phyloP scores from a whole-genome alignment of 1,140 invertebrate genomes.

The Hyphantria cunea region DNA sequence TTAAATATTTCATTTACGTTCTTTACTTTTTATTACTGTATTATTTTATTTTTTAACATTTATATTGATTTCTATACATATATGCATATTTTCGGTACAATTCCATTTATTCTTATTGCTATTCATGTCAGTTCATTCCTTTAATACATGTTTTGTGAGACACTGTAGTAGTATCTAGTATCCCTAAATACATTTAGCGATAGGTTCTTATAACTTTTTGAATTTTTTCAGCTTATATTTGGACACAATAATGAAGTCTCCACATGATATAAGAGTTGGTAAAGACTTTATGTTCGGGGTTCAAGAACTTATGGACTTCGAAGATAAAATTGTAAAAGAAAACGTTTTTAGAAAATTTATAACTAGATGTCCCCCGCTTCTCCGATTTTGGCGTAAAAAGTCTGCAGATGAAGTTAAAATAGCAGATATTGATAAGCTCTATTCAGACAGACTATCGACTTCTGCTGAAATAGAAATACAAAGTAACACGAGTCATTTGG shows the following conservation, averaged over 20 bases:
- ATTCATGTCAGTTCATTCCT: no score
- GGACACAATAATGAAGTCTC: constrained; percentile 62
- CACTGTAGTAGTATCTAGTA: no score
- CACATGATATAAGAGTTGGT: constrained; percentile 42
- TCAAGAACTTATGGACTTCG: constrained; percentile 37
- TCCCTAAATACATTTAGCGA: no score
- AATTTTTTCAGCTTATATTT: constrained; percentile 61
- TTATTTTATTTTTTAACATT: no score
- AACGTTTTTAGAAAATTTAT: constrained; percentile 29
- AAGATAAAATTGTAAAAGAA: constrained; percentile 17
- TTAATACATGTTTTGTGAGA: no score
- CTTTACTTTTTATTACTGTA: no score
- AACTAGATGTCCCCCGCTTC: constrained; percentile 25
- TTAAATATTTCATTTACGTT: constrained; percentile 1
- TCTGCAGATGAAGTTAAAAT: background rate
- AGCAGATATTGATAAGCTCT: background rate
- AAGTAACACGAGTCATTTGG: constrained; percentile 31
- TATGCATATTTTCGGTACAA: no score
- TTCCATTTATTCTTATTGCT: no score
- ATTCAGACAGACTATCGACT: constrained; percentile 42
- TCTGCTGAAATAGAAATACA: constrained; percentile 56
- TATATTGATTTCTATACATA: no score
- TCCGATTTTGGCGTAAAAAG: constrained; percentile 32
- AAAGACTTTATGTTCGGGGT: constrained; percentile 38
- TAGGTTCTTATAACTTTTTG: no score